These are phyloP conservation scores for Uloborus plumipes DNA, from an alignment of 2,888 invertebrate genomes.

Conservation along the genomic window DNA sequence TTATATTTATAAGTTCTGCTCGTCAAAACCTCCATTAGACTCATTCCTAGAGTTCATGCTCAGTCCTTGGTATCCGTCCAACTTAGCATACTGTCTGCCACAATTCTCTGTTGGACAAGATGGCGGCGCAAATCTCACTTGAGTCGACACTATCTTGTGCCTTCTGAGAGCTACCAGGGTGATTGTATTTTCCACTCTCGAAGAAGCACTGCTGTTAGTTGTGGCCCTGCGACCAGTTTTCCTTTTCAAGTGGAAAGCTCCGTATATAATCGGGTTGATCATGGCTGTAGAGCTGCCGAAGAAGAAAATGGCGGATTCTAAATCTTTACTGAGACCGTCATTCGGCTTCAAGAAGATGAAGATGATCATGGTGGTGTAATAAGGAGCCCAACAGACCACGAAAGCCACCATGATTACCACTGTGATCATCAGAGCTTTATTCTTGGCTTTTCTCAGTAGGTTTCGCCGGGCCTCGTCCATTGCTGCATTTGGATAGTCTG, in stretches of 20 bases:
- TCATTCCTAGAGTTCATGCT: no score
- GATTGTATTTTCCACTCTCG: slow-evolving; percentile 17
- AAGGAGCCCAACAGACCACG: slow-evolving; percentile 87
- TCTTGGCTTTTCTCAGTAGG: slow-evolving; percentile 83
- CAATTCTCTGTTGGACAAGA: neutral
- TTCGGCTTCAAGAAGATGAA: slow-evolving; percentile 79
- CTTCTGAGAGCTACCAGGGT: slow-evolving; percentile 1
- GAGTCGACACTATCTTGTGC: neutral
- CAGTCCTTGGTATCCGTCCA: no score
- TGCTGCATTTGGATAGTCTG: slow-evolving; percentile 16
- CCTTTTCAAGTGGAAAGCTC: slow-evolving; percentile 82
- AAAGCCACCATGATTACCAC: slow-evolving; percentile 86
- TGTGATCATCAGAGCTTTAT: slow-evolving; percentile 83
- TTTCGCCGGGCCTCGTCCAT: slow-evolving; percentile 67
- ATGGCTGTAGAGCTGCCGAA: slow-evolving; percentile 89
- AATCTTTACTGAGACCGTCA: slow-evolving; percentile 76
- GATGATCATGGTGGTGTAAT: slow-evolving; percentile 86
- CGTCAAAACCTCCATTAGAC: no score
- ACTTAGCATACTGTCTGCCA: no score
- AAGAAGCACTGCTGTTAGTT: slow-evolving; percentile 23
- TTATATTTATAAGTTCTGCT: no score
- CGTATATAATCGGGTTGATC: slow-evolving; percentile 87
- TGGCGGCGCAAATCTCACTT: neutral
- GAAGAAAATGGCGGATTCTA: slow-evolving; percentile 83
- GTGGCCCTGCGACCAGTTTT: neutral